Base-by-base conservation (phyloP, 2,113 vertebrate genomes). In the Triplophysa siluroides region DNA sequence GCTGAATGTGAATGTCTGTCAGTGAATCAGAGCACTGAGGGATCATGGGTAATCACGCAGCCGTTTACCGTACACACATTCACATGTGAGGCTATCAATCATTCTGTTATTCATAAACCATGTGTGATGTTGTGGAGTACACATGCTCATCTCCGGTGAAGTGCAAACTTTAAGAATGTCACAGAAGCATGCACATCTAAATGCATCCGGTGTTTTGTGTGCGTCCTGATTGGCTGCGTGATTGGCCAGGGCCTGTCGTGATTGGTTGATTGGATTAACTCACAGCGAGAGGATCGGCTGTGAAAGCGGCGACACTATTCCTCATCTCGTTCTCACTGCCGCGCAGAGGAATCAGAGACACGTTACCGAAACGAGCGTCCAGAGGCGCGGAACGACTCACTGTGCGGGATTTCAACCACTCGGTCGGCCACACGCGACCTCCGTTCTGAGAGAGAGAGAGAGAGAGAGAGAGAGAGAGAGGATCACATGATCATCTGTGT, bases 281-380 rank as follows among this genome's bases (percentile, higher is more conserved):
- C 95, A 98, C 97, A 63, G 94, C 91, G 81, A 97, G 91, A 0
- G 92, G 90, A 86, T 97, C 96, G 3, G 95, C 84, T 60, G 93
- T 85, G 78, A 96, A 96, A 88, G 96, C 95, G 1, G 96, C 96
- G 68, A 98, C 95, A 21, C 96, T 99, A 90, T 92, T 96, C 90
- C 97, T 94, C 94, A 98, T 98, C 88, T 99, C 97, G 5, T 94
- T 96, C 88, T 98, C 97, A 61, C 86, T 95, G 89, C 97, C 97
- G 6, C 97, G 94, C 80, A 99, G 91, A 0, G 97, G 97, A 84
- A 98, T 98, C 85, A 99, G 91, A 0, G 96, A 96, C 78, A 97
- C 88, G 38, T 95, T 97, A 89, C 96, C 95, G 64, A 96, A 89
- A 79, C 94, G 94, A 74, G 92, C 71, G 33, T 98, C 96, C 14